Conservation (phyloP, 2,888 invertebrate genomes). For the Trachelus tabidus region DNA sequence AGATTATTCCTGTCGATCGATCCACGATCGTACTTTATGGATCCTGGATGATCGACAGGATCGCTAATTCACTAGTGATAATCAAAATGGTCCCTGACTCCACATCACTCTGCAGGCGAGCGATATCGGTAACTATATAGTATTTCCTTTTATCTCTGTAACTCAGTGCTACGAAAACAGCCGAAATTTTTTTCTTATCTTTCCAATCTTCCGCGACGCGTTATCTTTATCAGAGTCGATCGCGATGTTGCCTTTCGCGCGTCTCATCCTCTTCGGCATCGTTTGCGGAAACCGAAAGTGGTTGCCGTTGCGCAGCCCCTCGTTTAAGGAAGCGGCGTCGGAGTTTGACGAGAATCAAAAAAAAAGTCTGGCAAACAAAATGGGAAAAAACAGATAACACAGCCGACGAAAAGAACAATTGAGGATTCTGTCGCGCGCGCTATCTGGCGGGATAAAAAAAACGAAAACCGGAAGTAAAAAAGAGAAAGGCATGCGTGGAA, state of each 20-base stretch:
- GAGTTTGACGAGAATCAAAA: neutral
- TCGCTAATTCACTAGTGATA: neutral
- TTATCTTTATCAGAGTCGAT: neutral
- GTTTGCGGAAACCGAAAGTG: no score
- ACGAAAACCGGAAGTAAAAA: neutral
- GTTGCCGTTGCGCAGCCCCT: neutral
- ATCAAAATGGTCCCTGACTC: neutral
- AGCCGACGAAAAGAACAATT: neutral
- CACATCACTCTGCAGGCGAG: neutral
- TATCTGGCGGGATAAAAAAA: neutral
- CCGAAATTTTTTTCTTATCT: neutral
- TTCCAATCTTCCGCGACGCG: neutral
- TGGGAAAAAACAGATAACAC: neutral
- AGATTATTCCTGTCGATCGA: neutral
- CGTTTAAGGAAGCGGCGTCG: neutral
- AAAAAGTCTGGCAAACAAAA: constrained; percentile 21
- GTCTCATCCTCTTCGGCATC: no score
- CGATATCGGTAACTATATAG: neutral
- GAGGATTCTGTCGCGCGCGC: neutral
- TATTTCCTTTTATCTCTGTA: neutral
- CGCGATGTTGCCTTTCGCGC: neutral
- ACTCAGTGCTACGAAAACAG: neutral
- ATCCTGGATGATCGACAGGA: neutral
- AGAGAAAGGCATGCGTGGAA: neutral
- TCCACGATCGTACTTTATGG: neutral